phyloP scores from a whole-genome alignment of 2,888 invertebrate genomes.

The Ischnus inquisitorius region DNA sequence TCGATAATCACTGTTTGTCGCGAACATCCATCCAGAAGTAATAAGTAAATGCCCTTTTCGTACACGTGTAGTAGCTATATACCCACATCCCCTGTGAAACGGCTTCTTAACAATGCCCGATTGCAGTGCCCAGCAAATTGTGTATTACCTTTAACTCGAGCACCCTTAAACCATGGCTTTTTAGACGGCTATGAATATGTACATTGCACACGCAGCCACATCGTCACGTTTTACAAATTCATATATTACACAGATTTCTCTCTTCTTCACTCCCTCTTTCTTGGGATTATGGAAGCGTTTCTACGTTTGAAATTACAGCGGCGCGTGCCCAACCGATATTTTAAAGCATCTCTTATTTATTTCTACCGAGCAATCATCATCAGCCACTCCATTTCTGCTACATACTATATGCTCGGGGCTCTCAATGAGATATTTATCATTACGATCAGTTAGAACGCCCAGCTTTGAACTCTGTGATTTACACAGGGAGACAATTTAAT shows the following conservation, averaged over 20 bases:
- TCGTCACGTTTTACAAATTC: conserved; percentile 46
- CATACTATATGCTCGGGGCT: neutral
- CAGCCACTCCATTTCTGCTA: conserved; percentile 15
- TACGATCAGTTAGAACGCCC: conserved; percentile 39
- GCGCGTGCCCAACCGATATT: conserved; percentile 58
- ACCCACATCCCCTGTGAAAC: conserved; percentile 49
- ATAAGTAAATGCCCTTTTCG: conserved; percentile 20
- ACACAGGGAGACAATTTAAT: conserved; percentile 45
- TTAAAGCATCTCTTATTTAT: conserved; percentile 50
- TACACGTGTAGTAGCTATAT: neutral
- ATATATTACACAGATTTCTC: conserved; percentile 34
- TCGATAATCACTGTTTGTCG: conserved; percentile 62
- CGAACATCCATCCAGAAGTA: conserved; percentile 38
- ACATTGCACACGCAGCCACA: conserved; percentile 11
- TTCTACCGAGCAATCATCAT: conserved; percentile 48
- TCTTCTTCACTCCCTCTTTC: neutral
- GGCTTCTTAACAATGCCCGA: conserved; percentile 65
- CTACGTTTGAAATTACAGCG: conserved; percentile 57
- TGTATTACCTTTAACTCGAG: conserved; percentile 32
- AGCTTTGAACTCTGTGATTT: conserved; percentile 51
- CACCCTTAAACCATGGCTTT: conserved; percentile 31
- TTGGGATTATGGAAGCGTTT: conserved; percentile 30
- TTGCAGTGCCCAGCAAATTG: conserved; percentile 56
- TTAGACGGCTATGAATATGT: neutral
- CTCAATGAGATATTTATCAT: conserved; percentile 32